Evolutionary conservation across 2,113 vertebrate species (phyloP).

Genomic region (Bos indicus): DNA sequence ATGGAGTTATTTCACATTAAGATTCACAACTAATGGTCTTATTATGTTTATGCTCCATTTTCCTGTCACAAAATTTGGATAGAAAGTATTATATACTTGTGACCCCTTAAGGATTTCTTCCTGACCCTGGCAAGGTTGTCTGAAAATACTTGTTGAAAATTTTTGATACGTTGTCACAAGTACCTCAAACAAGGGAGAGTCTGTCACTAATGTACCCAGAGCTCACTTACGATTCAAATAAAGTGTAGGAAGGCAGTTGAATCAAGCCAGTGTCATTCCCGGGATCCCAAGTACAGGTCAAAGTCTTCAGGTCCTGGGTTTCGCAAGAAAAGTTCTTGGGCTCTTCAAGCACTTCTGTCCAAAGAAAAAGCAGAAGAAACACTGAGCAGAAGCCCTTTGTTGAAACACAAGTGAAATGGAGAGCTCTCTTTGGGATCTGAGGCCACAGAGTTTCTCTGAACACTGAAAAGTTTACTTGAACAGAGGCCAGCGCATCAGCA

Average conservation of each 20-base stretch:
- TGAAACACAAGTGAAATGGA: neutral
- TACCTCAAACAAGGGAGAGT: neutral
- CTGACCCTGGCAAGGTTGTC: neutral
- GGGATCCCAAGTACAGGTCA: slow-evolving; percentile 79
- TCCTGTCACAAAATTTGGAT: neutral
- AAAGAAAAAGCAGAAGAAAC: neutral
- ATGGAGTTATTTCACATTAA: neutral
- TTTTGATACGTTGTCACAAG: neutral
- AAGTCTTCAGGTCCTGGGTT: slow-evolving; percentile 73
- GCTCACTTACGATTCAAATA: slow-evolving; percentile 75
- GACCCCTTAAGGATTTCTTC: neutral
- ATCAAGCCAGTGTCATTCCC: slow-evolving; percentile 48
- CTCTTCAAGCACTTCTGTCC: slow-evolving; percentile 74
- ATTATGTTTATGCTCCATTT: neutral
- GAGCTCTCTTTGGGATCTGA: neutral
- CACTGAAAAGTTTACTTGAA: neutral
- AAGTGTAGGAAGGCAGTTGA: neutral
- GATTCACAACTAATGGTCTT: neutral
- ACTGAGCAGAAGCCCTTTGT: neutral
- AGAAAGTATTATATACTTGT: neutral
- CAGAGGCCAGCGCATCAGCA: too few species aligned
- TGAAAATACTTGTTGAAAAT: neutral
- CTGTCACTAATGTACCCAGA: neutral
- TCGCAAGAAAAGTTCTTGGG: slow-evolving; percentile 80
- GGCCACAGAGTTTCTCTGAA: neutral